phyloP scores from a whole-genome alignment of 2,888 invertebrate genomes.

The Melieria picta region DNA sequence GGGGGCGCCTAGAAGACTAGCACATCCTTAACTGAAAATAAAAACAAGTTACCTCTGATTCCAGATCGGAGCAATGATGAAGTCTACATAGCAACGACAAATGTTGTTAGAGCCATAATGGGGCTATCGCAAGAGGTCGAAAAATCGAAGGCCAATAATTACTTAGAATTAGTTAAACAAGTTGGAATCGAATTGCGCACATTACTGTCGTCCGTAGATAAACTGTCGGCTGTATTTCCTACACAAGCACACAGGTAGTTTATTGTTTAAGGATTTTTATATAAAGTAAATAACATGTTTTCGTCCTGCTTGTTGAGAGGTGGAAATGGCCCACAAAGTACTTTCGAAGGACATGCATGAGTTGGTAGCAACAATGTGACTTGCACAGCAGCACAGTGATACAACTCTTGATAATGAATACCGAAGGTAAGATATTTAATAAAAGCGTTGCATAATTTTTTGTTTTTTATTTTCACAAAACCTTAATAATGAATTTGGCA shows the following conservation, averaged over 20 bases:
- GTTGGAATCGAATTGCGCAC: slow-evolving; percentile 85
- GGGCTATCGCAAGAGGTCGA: slow-evolving; percentile 85
- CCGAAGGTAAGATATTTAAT: slow-evolving; percentile 77
- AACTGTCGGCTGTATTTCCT: slow-evolving; percentile 81
- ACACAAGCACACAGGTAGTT: slow-evolving; percentile 74
- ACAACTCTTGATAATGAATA: slow-evolving; percentile 93
- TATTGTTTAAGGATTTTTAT: slow-evolving; percentile 12
- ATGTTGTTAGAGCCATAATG: slow-evolving; percentile 91
- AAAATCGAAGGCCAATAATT: slow-evolving; percentile 74
- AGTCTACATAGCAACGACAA: slow-evolving; percentile 89
- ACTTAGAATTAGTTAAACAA: slow-evolving; percentile 77
- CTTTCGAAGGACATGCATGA: slow-evolving; percentile 96
- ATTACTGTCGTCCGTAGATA: slow-evolving; percentile 87
- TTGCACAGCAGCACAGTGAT: slow-evolving; percentile 89
- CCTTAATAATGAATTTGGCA: too few relatives aligned
- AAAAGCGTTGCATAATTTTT: not conserved
- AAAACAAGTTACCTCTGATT: slow-evolving; percentile 50
- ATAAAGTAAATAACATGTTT: not conserved
- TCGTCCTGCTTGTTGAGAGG: slow-evolving; percentile 72
- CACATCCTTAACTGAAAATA: slow-evolving; percentile 52
- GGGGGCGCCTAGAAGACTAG: slow-evolving; percentile 48
- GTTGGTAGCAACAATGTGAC: slow-evolving; percentile 89
- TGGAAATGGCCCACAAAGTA: slow-evolving; percentile 97
- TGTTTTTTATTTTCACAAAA: not conserved
- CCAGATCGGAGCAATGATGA: slow-evolving; percentile 81